A percentile compares a stretch with the other conserved stretches of the same genome.
phyloP scores from a whole-genome alignment of 1,140 invertebrate species.

The Papilio xuthus region DNA sequence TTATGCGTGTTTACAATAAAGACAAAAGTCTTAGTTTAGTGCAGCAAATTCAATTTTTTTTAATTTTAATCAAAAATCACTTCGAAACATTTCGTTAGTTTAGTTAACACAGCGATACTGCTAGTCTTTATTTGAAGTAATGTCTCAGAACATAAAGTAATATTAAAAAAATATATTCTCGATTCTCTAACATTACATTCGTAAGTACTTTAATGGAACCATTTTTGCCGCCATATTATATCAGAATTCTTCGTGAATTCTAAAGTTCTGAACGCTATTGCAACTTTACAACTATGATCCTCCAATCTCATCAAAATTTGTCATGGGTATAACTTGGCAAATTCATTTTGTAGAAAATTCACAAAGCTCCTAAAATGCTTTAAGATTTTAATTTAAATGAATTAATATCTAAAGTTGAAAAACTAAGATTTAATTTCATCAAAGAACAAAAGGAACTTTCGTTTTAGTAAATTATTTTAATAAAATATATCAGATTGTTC shows the following conservation, averaged over 20 bases:
- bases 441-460: background rate
- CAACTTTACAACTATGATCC: constrained; percentile 25
- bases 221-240: background rate
- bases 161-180: too few relatives aligned
- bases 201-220: background rate
- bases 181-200: background rate
- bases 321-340: background rate
- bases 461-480: background rate
- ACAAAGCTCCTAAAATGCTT: background rate
- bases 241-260: background rate
- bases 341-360: constrained; percentile 20
- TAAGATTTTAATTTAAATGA: constrained; percentile 5
- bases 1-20: too few relatives aligned
- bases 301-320: constrained; percentile 26
- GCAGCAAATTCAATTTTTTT: too few relatives aligned
- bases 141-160: too few relatives aligned
- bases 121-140: too few relatives aligned
- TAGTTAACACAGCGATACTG: too few relatives aligned
- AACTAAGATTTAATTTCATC: background rate
- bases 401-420: constrained; percentile 4
- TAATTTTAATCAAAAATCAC: too few relatives aligned
- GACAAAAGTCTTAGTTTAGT: too few relatives aligned
- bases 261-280: background rate
- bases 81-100: too few relatives aligned
- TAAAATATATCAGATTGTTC: too few relatives aligned